Conservation (phyloP, 1,140 invertebrate species). For the Planococcus citri region DNA sequence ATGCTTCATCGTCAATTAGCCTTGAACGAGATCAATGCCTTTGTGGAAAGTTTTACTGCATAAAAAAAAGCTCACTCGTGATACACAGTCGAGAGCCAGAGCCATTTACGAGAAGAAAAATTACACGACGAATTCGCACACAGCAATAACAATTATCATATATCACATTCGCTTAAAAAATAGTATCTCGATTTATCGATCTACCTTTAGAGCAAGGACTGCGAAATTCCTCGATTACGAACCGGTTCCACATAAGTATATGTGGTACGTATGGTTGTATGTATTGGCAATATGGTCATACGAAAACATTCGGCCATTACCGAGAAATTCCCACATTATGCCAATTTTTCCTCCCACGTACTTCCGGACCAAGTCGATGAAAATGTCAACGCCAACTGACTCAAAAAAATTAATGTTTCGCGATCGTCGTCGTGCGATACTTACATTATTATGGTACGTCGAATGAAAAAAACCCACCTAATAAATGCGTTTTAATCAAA, state of each 20-base stretch:
- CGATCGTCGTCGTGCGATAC: not conserved
- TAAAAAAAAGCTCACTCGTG: too few species aligned
- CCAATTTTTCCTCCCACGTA: not conserved
- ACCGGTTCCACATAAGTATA: too few species aligned
- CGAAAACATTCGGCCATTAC: not conserved
- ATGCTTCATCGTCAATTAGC: not conserved
- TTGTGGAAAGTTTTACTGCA: too few species aligned
- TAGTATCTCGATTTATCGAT: too few species aligned
- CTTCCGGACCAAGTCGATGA: not conserved
- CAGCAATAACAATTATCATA: too few species aligned
- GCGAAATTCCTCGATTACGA: not conserved
- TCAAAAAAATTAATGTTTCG: not conserved
- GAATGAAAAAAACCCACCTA: not conserved
- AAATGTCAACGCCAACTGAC: not conserved
- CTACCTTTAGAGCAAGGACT: too few species aligned
- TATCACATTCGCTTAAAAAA: too few species aligned
- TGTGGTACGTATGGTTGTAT: too few species aligned
- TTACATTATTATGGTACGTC: too few species aligned
- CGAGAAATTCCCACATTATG: not conserved
- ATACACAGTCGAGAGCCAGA: too few species aligned
- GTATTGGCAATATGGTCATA: not conserved
- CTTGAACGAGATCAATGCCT: not conserved
- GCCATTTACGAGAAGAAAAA: too few species aligned
- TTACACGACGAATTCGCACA: too few species aligned
- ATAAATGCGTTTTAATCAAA: not conserved